These are phyloP conservation scores for Lepus oiostolus DNA, from an alignment of 2,797 vertebrate genomes.

Conservation along the genomic window DNA sequence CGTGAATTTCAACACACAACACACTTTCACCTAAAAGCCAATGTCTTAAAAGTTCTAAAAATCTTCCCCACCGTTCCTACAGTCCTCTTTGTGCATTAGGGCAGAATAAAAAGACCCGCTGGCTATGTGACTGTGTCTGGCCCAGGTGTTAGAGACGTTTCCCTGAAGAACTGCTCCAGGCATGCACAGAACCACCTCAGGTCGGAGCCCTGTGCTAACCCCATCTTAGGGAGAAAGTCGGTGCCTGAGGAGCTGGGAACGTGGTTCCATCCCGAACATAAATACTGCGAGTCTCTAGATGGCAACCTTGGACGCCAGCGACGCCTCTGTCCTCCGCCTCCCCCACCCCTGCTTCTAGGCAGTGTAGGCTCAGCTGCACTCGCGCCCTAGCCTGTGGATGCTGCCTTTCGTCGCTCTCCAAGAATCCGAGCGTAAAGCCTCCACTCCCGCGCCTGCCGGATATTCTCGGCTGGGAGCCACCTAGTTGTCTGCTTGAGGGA, in stretches of 20 bases:
- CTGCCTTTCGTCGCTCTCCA: not conserved
- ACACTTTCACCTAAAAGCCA: not conserved
- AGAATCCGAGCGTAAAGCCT: not conserved
- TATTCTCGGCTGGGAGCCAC: not conserved
- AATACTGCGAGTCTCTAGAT: constrained; percentile 18
- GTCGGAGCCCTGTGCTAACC: not conserved
- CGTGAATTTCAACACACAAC: not conserved
- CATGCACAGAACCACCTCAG: accelerated
- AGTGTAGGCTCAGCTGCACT: accelerated
- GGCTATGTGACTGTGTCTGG: not conserved
- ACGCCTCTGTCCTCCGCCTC: not conserved
- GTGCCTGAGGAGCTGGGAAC: not conserved
- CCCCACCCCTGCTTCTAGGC: not conserved
- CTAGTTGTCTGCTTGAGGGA: not conserved
- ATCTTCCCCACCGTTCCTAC: not conserved
- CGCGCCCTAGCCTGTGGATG: not conserved
- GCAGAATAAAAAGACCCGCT: not conserved
- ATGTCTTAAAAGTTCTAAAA: constrained; percentile 19
- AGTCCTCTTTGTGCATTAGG: not conserved
- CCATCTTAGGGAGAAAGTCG: not conserved
- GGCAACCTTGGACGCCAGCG: constrained; percentile 41
- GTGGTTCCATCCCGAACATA: not conserved
- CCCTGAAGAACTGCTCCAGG: not conserved
- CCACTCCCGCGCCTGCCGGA: not conserved
- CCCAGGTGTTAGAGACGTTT: not conserved